A percentile compares a stretch with the other conserved stretches of the same genome.
phyloP scores from a whole-genome alignment of 2,797 vertebrate species.

The Pogonophryne albipinna region DNA sequence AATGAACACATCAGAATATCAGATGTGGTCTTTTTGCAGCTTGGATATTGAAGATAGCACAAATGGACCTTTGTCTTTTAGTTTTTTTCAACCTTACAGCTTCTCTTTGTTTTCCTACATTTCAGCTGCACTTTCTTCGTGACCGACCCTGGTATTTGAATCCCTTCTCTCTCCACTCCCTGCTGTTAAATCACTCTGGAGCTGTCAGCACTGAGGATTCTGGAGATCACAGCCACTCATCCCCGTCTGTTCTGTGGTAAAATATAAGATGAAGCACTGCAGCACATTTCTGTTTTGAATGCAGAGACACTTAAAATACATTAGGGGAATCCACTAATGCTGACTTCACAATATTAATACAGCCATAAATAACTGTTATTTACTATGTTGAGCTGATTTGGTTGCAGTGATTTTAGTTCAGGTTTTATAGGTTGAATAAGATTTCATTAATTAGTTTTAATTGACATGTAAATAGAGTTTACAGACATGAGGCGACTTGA shows the following conservation, averaged over 20 bases:
- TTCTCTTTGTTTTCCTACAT: slow-evolving; percentile 2
- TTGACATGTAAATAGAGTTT: background rate
- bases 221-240: slow-evolving; percentile 40
- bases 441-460: background rate
- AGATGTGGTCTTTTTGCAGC: background rate
- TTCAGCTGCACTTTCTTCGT: background rate
- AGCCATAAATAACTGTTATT: background rate
- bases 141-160: slow-evolving; percentile 15
- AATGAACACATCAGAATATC: background rate
- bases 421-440: background rate
- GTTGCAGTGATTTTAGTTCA: background rate
- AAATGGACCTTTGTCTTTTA: background rate
- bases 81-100: background rate
- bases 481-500: background rate
- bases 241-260: slow-evolving; percentile 16
- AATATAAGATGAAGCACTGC: slow-evolving; percentile 31
- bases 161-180: slow-evolving; percentile 42
- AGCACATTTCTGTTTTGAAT: slow-evolving; percentile 48
- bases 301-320: slow-evolving; percentile 13
- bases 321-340: background rate
- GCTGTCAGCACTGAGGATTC: slow-evolving; percentile 45
- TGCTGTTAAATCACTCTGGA: slow-evolving; percentile 56
- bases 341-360: background rate
- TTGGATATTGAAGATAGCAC: background rate
- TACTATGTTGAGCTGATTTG: background rate